Evolutionary conservation across 92 coral and sea anemone species (phyloP).

Genomic region (Epizoanthus rinbou): DNA sequence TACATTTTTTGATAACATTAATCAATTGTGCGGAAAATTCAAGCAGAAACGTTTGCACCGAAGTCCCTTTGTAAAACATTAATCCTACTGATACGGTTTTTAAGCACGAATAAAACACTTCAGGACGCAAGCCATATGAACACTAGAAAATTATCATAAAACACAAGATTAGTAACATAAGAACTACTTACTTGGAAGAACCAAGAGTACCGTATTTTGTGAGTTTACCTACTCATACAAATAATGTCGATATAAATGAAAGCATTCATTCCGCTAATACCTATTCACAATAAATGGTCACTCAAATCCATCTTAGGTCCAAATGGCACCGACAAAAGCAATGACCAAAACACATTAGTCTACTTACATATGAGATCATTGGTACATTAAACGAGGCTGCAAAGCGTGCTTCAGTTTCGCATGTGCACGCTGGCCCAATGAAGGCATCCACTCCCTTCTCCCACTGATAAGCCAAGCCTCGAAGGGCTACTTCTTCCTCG

Average conservation of each 20-base stretch:
- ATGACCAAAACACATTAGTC: background rate
- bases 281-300: too few species aligned
- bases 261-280: background rate
- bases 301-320: background rate
- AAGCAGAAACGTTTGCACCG: background rate
- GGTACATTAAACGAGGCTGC: conserved; percentile 89
- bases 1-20: background rate
- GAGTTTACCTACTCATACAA: background rate
- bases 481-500: conserved; percentile 63
- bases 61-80: background rate
- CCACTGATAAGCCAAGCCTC: conserved; percentile 64
- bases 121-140: background rate
- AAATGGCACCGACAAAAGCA: background rate
- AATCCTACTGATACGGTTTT: background rate
- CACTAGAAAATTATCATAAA: background rate
- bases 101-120: background rate
- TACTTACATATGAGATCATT: conserved; percentile 89
- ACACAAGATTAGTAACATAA: background rate
- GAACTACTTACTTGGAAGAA: background rate
- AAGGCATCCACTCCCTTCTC: conserved; percentile 78
- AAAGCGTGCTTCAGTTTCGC: conserved; percentile 76
- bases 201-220: background rate
- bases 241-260: background rate
- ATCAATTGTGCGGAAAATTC: background rate
- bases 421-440: conserved; percentile 89